A percentile compares a stretch with the other conserved stretches of the same genome.
These are phyloP conservation scores for Nymphalis c-album DNA, from an alignment of 2,888 invertebrate genomes.

Conservation along the genomic window DNA sequence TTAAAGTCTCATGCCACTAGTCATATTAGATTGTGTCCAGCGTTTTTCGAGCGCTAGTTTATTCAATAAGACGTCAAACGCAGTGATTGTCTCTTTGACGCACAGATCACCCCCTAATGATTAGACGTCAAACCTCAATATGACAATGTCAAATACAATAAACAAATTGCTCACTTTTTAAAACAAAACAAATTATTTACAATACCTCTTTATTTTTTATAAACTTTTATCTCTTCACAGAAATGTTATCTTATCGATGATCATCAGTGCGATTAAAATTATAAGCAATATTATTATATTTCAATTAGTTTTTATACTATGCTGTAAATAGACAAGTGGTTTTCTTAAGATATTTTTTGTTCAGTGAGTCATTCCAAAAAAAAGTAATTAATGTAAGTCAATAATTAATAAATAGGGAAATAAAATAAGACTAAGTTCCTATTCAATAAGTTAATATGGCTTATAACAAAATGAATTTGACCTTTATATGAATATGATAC, in stretches of 20 bases:
- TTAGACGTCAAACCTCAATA: background rate
- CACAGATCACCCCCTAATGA: too few species aligned
- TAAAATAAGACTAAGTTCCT: too few species aligned
- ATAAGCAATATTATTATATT: constrained; percentile 13
- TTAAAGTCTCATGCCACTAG: too few species aligned
- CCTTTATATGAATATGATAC: too few species aligned
- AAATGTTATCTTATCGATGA: constrained; percentile 9
- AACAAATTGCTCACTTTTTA: constrained; percentile 15
- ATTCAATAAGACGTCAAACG: too few species aligned
- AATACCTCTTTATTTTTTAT: constrained; percentile 1
- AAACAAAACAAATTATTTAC: constrained; percentile 18
- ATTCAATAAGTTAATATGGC: too few species aligned
- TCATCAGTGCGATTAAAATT: background rate
- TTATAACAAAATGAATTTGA: too few species aligned
- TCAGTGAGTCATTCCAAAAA: background rate
- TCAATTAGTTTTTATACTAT: constrained; percentile 7
- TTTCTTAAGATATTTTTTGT: background rate
- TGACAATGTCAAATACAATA: background rate
- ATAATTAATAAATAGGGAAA: background rate
- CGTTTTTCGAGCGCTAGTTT: too few species aligned
- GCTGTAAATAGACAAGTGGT: constrained; percentile 12
- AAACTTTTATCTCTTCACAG: constrained; percentile 16
- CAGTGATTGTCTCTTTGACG: too few species aligned
- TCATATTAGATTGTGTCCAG: too few species aligned
- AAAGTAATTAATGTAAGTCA: constrained; percentile 2